A percentile compares a stretch with the other conserved stretches of the same genome.
Conservation (phyloP, 2,888 invertebrate species). For the Augiades crinisus region DNA sequence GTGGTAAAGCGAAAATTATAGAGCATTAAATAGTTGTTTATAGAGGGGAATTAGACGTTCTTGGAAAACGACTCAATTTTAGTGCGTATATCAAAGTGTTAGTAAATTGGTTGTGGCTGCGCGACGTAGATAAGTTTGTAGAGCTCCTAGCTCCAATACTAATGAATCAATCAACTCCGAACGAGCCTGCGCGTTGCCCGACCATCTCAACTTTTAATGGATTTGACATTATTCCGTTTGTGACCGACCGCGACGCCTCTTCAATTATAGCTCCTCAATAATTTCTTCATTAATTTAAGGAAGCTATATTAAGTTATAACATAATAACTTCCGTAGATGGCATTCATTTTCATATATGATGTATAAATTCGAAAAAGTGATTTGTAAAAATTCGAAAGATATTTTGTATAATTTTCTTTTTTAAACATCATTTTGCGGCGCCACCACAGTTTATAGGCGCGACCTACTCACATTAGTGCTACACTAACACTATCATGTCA, state of each 20-base stretch:
- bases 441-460: no score
- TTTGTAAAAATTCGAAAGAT: no score
- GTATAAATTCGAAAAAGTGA: no score
- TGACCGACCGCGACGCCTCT: slow-evolving; percentile 65
- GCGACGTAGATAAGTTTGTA: slow-evolving; percentile 36
- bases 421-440: no score
- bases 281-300: slow-evolving; percentile 74
- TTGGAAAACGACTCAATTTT: slow-evolving; percentile 19
- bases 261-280: slow-evolving; percentile 72
- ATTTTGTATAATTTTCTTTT: no score
- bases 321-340: no score
- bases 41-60: slow-evolving; percentile 6
- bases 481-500: no score
- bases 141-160: slow-evolving; percentile 49
- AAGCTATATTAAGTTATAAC: slow-evolving; percentile 71
- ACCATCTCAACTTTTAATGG: slow-evolving; percentile 76
- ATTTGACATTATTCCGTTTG: slow-evolving; percentile 77
- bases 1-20: not conserved
- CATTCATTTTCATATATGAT: no score
- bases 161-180: slow-evolving; percentile 71
- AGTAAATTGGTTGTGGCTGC: slow-evolving; percentile 24
- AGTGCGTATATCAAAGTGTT: slow-evolving; percentile 25
- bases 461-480: no score
- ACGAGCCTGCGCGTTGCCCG: slow-evolving; percentile 47
- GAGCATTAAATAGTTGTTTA: slow-evolving; percentile 1